These are phyloP conservation scores for Hydropsyche tenuis DNA, from an alignment of 1,140 invertebrate genomes.

Conservation along the genomic window DNA sequence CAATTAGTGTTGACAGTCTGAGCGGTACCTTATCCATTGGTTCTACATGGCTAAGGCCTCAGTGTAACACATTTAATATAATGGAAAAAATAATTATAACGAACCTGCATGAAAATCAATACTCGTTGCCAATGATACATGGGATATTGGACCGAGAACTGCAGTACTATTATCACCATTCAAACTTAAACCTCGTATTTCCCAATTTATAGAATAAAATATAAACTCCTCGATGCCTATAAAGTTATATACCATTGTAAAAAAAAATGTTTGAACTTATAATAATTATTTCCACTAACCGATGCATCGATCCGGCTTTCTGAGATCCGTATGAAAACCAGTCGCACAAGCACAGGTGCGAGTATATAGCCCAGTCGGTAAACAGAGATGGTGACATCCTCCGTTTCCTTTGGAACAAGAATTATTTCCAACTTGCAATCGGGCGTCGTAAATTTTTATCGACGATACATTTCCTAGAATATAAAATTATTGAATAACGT, in stretches of 20 bases:
- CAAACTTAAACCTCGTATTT: slow-evolving; percentile 74
- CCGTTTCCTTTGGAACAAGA: slow-evolving; percentile 65
- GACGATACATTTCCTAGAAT: slow-evolving; percentile 66
- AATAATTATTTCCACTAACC: slow-evolving; percentile 49
- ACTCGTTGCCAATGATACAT: slow-evolving; percentile 74
- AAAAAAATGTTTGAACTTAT: not conserved
- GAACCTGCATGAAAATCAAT: slow-evolving; percentile 79
- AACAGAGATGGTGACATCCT: slow-evolving; percentile 80
- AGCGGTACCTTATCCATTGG: no score
- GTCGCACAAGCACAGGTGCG: slow-evolving; percentile 77
- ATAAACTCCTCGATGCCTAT: slow-evolving; percentile 70
- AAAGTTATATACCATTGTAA: not conserved
- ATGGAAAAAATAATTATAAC: not conserved
- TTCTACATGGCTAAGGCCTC: no score
- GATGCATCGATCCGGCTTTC: slow-evolving; percentile 58
- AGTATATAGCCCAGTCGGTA: slow-evolving; percentile 66
- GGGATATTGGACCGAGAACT: slow-evolving; percentile 79
- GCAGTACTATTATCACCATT: slow-evolving; percentile 57
- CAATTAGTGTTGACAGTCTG: no score
- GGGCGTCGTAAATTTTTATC: slow-evolving; percentile 75
- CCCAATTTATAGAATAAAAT: slow-evolving; percentile 78
- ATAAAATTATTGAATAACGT: slow-evolving; percentile 12
- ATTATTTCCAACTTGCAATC: slow-evolving; percentile 65
- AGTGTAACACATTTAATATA: no score
- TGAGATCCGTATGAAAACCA: slow-evolving; percentile 69